These are phyloP conservation scores for Tylochromis polylepis DNA, from an alignment of 2,113 vertebrate genomes.

Conservation along the genomic window DNA sequence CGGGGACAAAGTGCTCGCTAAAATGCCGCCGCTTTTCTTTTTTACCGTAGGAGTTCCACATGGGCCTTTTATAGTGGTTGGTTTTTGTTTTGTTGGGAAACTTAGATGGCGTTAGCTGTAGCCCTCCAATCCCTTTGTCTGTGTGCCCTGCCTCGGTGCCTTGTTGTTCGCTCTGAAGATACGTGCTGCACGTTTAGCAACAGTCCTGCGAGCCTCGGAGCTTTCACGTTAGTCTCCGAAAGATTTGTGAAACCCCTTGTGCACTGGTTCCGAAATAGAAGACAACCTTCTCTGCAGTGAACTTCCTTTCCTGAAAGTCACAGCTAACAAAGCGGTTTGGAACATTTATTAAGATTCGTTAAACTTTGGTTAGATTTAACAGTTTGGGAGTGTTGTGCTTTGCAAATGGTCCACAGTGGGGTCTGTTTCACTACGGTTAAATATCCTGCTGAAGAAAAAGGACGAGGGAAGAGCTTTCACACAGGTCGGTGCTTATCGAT, in stretches of 20 bases:
- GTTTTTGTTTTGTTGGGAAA: neutral
- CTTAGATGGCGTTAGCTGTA: slow-evolving; percentile 33
- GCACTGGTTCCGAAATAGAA: neutral
- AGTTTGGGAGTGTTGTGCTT: neutral
- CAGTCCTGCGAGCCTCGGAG: neutral
- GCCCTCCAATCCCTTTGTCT: slow-evolving; percentile 63
- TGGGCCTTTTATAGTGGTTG: neutral
- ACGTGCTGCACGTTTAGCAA: neutral
- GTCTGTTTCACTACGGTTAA: neutral
- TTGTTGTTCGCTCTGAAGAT: slow-evolving; percentile 40
- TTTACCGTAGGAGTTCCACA: neutral
- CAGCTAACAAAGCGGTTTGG: neutral
- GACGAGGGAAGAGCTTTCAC: neutral
- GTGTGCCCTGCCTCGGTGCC: slow-evolving; percentile 45
- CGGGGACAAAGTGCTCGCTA: neutral
- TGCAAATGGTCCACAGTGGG: neutral
- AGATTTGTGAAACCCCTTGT: neutral
- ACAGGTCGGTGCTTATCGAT: neutral
- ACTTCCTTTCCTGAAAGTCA: neutral
- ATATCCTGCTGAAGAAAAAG: neutral
- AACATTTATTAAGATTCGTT: neutral
- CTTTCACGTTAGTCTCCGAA: neutral
- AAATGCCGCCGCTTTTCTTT: neutral
- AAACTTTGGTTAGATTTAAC: slow-evolving; percentile 10
- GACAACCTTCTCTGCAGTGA: neutral